Evolutionary conservation across 2,888 invertebrate species (phyloP), one percentile per base, ranked within the genome.

Genomic region (Salticus scenicus): DNA sequence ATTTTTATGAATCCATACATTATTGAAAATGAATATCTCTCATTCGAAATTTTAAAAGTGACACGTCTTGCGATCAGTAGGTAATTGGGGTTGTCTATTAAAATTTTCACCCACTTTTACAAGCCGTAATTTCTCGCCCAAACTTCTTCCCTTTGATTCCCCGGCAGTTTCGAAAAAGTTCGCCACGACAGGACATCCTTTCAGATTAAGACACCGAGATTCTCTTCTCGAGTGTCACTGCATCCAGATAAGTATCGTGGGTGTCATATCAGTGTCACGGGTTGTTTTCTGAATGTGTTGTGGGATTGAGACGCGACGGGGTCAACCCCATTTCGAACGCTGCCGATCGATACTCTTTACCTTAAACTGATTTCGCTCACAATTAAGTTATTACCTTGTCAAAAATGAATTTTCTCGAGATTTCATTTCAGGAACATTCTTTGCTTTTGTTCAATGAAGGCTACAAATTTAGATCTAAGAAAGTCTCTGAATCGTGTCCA

Each of bases 241-340:
- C 69, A 64, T 42, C 72, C 72, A 67, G 83, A 77, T 84, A 84
- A 84, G 77, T 84, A 78, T 78, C 77, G 73, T 77, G 83, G 77
- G 73, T 84, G 83, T 84, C 83, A 77, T 73, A 84, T 84, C 83
- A 84, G 83, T 84, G 83, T 84, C 83, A 84, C 64, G 83, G 66
- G 71, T 72, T 83, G 83, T 83, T 83, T 83, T 76, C 77, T 77
- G 70, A 83, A 83, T 71, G 76, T 70, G 71, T 76, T 76, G 71
- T 64, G 42, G 70, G 51, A 71, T 70, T 70, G 30, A 33, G 24
- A 37, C 31, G n/a, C 66, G 67, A 66, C 41, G 69, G 77, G 77
- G 76, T 66, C 72, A 24, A 27, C 31, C 70, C 28, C 51, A 2
- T 69, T 71, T 28, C 51, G 37, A 31, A 41, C 47, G 57, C 17